phyloP scores from a whole-genome alignment of 2,113 vertebrate genomes.

The Pterocles gutturalis region DNA sequence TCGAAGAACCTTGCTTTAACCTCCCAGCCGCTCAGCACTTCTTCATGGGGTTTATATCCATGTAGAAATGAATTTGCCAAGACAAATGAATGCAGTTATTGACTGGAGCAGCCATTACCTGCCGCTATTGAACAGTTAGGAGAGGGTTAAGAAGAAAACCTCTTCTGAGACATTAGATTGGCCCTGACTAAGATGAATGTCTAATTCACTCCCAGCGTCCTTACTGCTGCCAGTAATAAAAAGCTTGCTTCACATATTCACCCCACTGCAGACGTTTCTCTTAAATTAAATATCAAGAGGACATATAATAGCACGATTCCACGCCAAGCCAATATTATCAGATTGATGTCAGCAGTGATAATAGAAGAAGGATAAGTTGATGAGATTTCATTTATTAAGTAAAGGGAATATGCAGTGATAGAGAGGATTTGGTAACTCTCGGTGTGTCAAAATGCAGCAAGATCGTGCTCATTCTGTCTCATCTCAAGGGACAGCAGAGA shows the following conservation, averaged over 20 bases:
- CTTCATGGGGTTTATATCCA: slow-evolving; percentile 46
- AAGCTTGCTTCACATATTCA: slow-evolving; percentile 78
- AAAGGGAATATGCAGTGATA: slow-evolving; percentile 57
- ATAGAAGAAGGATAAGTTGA: slow-evolving; percentile 81
- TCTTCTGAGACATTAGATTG: slow-evolving; percentile 70
- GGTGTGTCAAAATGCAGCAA: slow-evolving; percentile 6
- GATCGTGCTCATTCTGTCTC: background rate
- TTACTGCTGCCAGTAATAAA: slow-evolving; percentile 82
- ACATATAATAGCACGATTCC: slow-evolving; percentile 75
- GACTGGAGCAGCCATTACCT: slow-evolving; percentile 64
- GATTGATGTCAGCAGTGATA: slow-evolving; percentile 82
- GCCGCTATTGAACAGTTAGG: slow-evolving; percentile 45
- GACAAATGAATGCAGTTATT: slow-evolving; percentile 58
- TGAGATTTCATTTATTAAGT: slow-evolving; percentile 82
- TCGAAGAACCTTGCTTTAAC: slow-evolving; percentile 33
- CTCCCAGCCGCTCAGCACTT: background rate
- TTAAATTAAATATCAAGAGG: slow-evolving; percentile 82
- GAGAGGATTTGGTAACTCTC: slow-evolving; percentile 56
- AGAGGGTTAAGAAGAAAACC: slow-evolving; percentile 71
- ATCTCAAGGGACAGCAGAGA: background rate
- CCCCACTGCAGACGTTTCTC: slow-evolving; percentile 74
- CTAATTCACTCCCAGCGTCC: slow-evolving; percentile 78
- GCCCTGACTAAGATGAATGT: slow-evolving; percentile 82
- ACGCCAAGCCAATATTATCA: slow-evolving; percentile 81
- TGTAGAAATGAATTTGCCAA: slow-evolving; percentile 36